Evolutionary conservation across 2,888 invertebrate species (phyloP).

Genomic region (Spilosoma lubricipeda): DNA sequence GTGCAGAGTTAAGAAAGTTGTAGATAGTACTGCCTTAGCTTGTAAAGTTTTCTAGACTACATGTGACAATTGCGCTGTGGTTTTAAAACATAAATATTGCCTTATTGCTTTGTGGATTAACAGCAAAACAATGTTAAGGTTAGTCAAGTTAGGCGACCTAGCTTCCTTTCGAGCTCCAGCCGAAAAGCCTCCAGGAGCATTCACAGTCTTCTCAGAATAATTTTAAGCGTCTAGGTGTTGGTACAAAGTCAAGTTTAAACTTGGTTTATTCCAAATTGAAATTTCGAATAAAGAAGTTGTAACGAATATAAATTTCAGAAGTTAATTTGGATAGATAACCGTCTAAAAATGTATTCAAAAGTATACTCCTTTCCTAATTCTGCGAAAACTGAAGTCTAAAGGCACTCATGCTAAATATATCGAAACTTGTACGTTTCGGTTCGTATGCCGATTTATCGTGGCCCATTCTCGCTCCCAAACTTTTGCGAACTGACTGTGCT

Average conservation of each 20-base stretch:
- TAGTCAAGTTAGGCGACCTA: no score
- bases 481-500: slow-evolving; percentile 41
- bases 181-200: no score
- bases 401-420: slow-evolving; percentile 59
- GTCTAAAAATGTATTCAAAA: background rate
- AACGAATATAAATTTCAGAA: background rate
- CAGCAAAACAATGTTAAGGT: background rate
- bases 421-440: slow-evolving; percentile 63
- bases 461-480: slow-evolving; percentile 47
- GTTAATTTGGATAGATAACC: background rate
- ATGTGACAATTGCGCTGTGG: slow-evolving; percentile 36
- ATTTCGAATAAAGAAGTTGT: background rate
- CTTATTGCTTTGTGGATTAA: slow-evolving; percentile 15
- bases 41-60: slow-evolving; percentile 28
- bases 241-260: no score
- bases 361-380: slow-evolving; percentile 35
- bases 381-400: slow-evolving; percentile 37
- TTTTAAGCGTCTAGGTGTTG: no score
- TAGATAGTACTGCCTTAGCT: slow-evolving; percentile 33
- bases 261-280: no score
- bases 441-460: slow-evolving; percentile 63
- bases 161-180: no score
- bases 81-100: slow-evolving; percentile 24
- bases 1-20: slow-evolving; percentile 46
- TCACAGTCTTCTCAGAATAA: no score